Base-by-base conservation (phyloP, 2,888 invertebrate genomes). In the Achlya flavicornis region DNA sequence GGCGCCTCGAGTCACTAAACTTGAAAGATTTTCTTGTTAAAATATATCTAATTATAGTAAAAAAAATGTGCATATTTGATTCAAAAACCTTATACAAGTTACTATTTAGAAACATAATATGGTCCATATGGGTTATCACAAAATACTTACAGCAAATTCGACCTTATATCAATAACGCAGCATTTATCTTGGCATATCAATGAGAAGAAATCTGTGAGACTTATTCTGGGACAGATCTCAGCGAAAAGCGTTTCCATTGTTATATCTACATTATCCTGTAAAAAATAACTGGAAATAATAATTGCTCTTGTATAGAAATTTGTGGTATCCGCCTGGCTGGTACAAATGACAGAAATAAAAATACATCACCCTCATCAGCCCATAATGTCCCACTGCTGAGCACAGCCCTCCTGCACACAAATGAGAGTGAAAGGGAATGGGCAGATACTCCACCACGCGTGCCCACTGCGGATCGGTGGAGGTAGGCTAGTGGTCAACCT, bases 211-310 rank as follows among this genome's bases (percentile, higher is more conserved):
- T 99, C 98, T 58, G 96, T 96, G 11, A 97, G 96, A 79, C 97
- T 98, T 65, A 99, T 97, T 64, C 98, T 95, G 0, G 98, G 97
- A 81, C 96, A 96, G 73, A 96, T 95, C 90, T 98, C 97, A 6
- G 90, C 85, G 81, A 96, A 96, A 61, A 98, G 86, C 64, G 96
- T 95, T 38, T 95, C 95, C 77, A 97, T 84, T 0, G 96, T 93
- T 61, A 97, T 94, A 67, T 96, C 95, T 14, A 95, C 95, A 81
- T 96, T 95, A 78, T 96, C 96, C 97, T 97, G 77, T 2, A 26
- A 26, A 10, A 87, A 79, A 46, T 66, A 64, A 66, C 63, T 16
- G 14, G 26, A 26, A 26, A 26, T 26, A 19, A 19, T 19, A 8
- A 10, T 53, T 8, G 14, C 16, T 2, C 16, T 7, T 16, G 7